Base-by-base conservation (phyloP, 2,113 vertebrate genomes). In the Anser cygnoides region DNA sequence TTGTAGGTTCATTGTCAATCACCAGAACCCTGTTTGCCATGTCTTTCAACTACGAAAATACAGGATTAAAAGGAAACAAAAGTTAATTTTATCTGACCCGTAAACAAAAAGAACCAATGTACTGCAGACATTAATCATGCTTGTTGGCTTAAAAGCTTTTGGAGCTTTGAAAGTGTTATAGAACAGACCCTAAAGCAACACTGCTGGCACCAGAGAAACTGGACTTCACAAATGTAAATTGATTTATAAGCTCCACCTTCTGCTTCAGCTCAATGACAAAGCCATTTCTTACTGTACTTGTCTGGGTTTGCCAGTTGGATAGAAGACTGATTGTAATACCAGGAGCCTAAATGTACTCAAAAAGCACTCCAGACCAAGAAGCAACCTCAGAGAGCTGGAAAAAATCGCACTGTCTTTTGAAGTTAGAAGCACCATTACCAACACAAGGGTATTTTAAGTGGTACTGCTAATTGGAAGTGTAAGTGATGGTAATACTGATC, bases 71-170 rank as follows among this genome's bases (percentile, higher is more conserved):
- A 99, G 99, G 98, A 99, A 99, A 99, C 99, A 99, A 99, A 96
- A 98, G 97, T 98, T 97, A 98, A 98, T 98, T 98, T 99, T 98
- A 99, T 98, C 99, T 98, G 98, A 98, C 98, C 98, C 98, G 19
- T 96, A 98, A 98, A 98, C 96, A 98, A 95, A 98, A 96, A 98
- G 98, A 99, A 99, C 98, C 98, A 94, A 98, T 98, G 98, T 98
- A 99, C 97, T 98, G 98, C 98, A 99, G 98, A 99, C 98, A 98
- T 97, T 98, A 98, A 98, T 98, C 99, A 99, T 99, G 99, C 99
- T 98, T 98, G 96, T 98, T 98, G 96, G 98, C 98, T 98, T 98
- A 97, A 98, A 98, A 98, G 98, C 98, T 98, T 98, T 97, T 97
- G 97, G 98, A 98, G 98, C 97, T 98, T 97, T 97, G 92, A 97